Evolutionary conservation across 2,113 vertebrate species (phyloP).

Genomic region (Bagarius yarrelli): DNA sequence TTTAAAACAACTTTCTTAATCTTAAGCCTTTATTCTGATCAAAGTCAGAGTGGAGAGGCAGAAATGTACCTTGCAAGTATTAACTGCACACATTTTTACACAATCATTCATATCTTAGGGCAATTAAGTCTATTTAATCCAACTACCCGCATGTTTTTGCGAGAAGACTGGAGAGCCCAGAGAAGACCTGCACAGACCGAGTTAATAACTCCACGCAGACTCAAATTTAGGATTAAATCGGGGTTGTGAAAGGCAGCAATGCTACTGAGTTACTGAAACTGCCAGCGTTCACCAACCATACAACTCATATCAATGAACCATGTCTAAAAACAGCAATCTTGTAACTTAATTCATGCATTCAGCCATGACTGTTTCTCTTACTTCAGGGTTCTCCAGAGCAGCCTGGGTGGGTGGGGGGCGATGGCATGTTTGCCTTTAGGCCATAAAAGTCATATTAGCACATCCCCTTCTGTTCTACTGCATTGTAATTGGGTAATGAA

Average conservation of each 20-base stretch:
- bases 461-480: slow-evolving; percentile 28
- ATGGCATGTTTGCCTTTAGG: slow-evolving; percentile 40
- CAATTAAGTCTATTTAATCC: background rate
- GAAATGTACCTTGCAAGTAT: background rate
- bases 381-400: background rate
- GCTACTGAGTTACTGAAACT: background rate
- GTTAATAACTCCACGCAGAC: background rate
- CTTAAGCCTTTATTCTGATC: background rate
- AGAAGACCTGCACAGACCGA: background rate
- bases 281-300: background rate
- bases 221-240: background rate
- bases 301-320: background rate
- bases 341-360: background rate
- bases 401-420: background rate
- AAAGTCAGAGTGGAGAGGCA: background rate
- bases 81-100: background rate
- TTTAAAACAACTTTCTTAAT: background rate
- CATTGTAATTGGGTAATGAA: slow-evolving; percentile 31
- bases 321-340: background rate
- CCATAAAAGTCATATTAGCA: slow-evolving; percentile 32
- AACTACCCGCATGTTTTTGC: background rate
- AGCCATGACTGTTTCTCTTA: background rate
- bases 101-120: background rate
- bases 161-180: background rate
- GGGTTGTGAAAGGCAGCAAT: background rate